Percentiles rank a stretch among this genome's conserved stretches.
Conservation (phyloP, 2,797 vertebrate genomes). For the Taeniopygia guttata region DNA sequence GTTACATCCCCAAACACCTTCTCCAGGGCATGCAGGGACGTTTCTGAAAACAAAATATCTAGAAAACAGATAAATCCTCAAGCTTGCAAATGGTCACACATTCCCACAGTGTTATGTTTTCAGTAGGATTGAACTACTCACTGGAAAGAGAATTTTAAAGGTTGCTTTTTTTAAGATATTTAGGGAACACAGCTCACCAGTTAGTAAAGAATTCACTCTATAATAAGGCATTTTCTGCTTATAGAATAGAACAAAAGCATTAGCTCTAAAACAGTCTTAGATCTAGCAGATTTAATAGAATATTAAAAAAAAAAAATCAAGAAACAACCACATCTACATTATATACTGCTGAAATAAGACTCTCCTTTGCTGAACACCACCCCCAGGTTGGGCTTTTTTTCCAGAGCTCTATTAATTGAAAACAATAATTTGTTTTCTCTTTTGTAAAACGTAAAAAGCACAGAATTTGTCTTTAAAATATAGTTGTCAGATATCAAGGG, state of each 20-base stretch:
- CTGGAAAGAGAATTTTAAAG: not conserved
- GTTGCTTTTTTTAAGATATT: not conserved
- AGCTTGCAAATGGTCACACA: not conserved
- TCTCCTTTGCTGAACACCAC: not conserved
- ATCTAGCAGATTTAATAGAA: not conserved
- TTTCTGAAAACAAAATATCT: not conserved
- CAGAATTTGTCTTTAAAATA: conserved; percentile 76
- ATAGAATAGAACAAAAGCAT: not conserved
- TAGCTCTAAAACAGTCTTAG: not conserved
- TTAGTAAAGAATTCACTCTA: not conserved
- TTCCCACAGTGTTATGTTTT: not conserved
- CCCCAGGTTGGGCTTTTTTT: not conserved
- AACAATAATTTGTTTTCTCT: conserved; percentile 60
- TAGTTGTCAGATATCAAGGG: conserved; percentile 74
- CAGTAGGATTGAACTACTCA: not conserved
- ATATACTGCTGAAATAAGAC: not conserved
- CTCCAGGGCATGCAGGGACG: not conserved
- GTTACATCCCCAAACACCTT: not conserved
- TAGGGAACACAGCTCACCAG: not conserved
- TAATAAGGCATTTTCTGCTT: not conserved
- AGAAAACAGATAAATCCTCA: not conserved
- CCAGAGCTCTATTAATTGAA: conserved; percentile 62
- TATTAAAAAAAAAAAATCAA: not conserved
- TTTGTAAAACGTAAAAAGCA: conserved; percentile 60
- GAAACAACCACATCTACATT: not conserved